A percentile compares a stretch with the other conserved stretches of the same genome.
These are phyloP conservation scores for Homalodisca vitripennis DNA, from an alignment of 1,140 invertebrate species.

Conservation along the genomic window DNA sequence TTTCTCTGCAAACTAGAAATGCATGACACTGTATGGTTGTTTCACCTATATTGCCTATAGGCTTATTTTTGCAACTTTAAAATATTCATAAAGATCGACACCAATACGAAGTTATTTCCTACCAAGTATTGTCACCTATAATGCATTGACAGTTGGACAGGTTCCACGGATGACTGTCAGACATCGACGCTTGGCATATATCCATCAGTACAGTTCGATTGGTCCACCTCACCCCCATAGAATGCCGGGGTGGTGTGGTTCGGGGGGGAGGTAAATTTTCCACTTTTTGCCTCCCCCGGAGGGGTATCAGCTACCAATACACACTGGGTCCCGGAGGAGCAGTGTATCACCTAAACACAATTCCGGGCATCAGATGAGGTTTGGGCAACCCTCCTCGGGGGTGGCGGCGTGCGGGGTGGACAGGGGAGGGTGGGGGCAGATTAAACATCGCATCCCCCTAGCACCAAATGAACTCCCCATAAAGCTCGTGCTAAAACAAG, in stretches of 20 bases:
- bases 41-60: too few species aligned
- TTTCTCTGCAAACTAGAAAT: too few species aligned
- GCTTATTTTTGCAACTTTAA: too few species aligned
- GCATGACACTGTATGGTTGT: too few species aligned
- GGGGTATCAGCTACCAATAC: conserved; percentile 15
- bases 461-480: conserved; percentile 12
- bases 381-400: neutral
- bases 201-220: neutral
- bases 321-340: neutral
- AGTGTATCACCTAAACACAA: conserved; percentile 14
- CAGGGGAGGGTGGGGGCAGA: neutral
- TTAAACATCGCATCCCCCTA: neutral
- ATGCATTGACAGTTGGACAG: too few species aligned
- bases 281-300: conserved; percentile 10
- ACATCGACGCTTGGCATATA: neutral
- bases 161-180: too few species aligned
- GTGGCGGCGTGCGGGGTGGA: neutral
- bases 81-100: too few species aligned
- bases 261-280: neutral
- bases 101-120: too few species aligned
- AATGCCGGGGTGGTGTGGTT: neutral
- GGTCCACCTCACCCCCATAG: neutral
- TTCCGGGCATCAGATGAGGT: conserved; percentile 15
- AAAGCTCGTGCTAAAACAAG: conserved; percentile 5
- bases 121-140: too few species aligned